Base-by-base conservation (phyloP, 2,888 invertebrate genomes). In the Bruchidius siliquastri region DNA sequence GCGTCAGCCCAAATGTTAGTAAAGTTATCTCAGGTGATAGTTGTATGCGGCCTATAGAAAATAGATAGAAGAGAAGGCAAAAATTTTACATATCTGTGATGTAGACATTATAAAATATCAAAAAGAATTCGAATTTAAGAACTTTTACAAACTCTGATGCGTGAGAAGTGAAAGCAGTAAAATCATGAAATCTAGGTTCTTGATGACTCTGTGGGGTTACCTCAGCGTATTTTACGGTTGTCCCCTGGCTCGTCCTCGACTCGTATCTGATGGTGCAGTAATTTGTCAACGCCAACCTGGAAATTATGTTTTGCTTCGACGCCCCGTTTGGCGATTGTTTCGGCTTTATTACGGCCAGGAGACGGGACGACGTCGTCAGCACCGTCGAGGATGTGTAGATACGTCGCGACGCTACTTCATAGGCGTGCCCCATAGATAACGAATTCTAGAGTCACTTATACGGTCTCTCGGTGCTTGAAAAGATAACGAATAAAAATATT, bases 271-370 rank as follows among this genome's bases (percentile, higher is more conserved):
- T 49, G 71, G 81, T 82, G 83, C 82, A 82, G 83, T 84, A 83
- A 85, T 85, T 85, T 86, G 84, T 85, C 85, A 85, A 85, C 84
- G 85, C 84, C 84, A 83, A 77, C 78, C 78, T 78, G 82, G 82
- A 85, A 86, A 84, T 85, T 85, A 83, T 80, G 76, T 77, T 75
- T 75, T 74, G 75, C 76, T 72, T 72, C 74, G 76, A 71, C 72
- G 76, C 72, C 21, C 68, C 49, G 49, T 49, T 49, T 49, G 49
- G 49, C 49, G 49, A 49, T 49, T 49, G 49, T 49, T 49, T 49
- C 49, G 49, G 49, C 49, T 49, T 49, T 49, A 49, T 49, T 49
- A 49, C 49, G 49, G 49, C 49, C 49, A 49, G 13, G 49, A 4
- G 49, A 4, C 49, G 49, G 1, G 49, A 49, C 49, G 49, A 4